Evolutionary conservation across 2,888 invertebrate genomes (phyloP), one percentile per base, ranked within the genome.

Genomic region (Cenopis cana): DNA sequence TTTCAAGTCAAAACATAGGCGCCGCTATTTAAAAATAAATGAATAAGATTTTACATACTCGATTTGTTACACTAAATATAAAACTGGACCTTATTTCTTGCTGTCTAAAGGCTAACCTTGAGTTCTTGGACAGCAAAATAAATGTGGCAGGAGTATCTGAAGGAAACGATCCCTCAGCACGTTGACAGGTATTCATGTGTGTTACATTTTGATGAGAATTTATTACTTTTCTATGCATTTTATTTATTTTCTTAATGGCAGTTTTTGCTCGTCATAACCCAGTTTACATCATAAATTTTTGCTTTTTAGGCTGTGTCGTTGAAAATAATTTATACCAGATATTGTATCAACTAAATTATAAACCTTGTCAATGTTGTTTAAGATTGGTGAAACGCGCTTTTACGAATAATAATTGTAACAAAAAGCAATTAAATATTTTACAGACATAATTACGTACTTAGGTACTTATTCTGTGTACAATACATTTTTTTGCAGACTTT

Each of bases 81-180:
- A 33, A 33, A 49, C 20, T 29, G 18, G 24, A n/a, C 20, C 33
- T 24, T 57, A 20, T 20, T 0, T 14, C n/a, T 6, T 33, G 20
- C 2, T 29, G 0, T 6, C 11, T 12, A 24, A 66, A 60, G 46
- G 56, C 1, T 12, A 20, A 50, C 50, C 8, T 56, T 18, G 2
- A 6, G 0, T 24, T 17, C 50, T 61, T 36, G 12, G 52, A 18
- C 29, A 2, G 61, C 18, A 69, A 18, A 73, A 54, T 52, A 52
- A 74, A 66, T 69, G 64, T 79, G 66, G 73, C 74, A 75, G 24
- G 46, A 38, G 50, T 41, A 61, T 56, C 50, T 20, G 20, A 71
- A 84, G 89, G 89, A 89, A 89, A 82, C 81, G 77, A 88, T 89
- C 85, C 82, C 79, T 89, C 88, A 89, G 77, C 73, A 75, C 74